A percentile compares a stretch with the other conserved stretches of the same genome.
Evolutionary conservation across 2,113 vertebrate species (phyloP).

Genomic region (Anoura caudifer): DNA sequence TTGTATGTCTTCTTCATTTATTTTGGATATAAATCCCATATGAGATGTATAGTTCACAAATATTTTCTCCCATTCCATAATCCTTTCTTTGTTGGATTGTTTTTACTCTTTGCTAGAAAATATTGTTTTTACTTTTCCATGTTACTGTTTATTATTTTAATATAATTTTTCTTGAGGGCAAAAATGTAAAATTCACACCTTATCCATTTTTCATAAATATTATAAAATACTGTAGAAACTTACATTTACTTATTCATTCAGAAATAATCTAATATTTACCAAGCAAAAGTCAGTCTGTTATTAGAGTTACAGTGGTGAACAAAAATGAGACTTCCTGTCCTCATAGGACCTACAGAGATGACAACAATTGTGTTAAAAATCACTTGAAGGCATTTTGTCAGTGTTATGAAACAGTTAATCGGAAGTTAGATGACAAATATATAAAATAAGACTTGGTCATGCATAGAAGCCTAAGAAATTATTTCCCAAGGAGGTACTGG

Average conservation of each 20-base stretch:
- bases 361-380: not conserved
- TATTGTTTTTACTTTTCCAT: not conserved
- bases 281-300: not conserved
- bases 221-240: not conserved
- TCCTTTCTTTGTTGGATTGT: not conserved
- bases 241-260: not conserved
- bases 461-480: not conserved
- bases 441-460: not conserved
- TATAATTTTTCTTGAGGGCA: not conserved
- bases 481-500: not conserved
- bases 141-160: not conserved
- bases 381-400: not conserved
- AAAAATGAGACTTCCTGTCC: not conserved
- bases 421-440: not conserved
- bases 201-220: not conserved
- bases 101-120: not conserved
- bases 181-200: not conserved
- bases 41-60: not conserved
- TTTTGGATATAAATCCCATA: not conserved
- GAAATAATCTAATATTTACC: not conserved
- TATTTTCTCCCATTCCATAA: not conserved
- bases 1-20: not conserved
- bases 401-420: not conserved
- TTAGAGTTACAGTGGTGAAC: not conserved
- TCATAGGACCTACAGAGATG: not conserved